Conservation (phyloP, 2,888 invertebrate genomes). For the Plagiodera versicolora region DNA sequence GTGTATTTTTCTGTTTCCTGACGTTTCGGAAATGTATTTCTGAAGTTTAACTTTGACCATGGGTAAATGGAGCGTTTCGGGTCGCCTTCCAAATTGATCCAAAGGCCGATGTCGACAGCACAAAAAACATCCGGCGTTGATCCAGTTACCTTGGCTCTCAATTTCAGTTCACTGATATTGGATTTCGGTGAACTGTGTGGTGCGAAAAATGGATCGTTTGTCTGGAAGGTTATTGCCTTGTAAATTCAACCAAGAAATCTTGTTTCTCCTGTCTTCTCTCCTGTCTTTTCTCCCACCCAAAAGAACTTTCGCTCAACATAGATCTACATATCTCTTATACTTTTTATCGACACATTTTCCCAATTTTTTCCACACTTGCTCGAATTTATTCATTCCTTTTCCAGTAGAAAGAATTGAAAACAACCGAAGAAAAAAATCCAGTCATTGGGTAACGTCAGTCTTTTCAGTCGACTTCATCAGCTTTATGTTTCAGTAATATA, state of each 20-base stretch:
- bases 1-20: no score
- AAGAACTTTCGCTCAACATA: not conserved
- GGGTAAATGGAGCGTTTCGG: slow-evolving; percentile 14
- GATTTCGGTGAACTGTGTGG: not conserved
- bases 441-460: no score
- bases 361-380: no score
- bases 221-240: not conserved
- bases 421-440: no score
- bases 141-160: not conserved
- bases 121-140: not conserved
- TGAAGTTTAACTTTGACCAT: slow-evolving; percentile 12
- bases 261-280: not conserved
- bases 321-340: no score
- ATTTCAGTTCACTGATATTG: not conserved
- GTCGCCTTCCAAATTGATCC: not conserved
- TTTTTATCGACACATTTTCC: no score
- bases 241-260: not conserved
- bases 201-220: not conserved
- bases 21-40: no score
- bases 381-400: no score
- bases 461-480: no score
- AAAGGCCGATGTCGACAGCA: not conserved
- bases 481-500: no score
- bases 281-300: not conserved
- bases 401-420: no score